Evolutionary conservation across 2,888 invertebrate species (phyloP).

Genomic region (Dexiosoma caninum): DNA sequence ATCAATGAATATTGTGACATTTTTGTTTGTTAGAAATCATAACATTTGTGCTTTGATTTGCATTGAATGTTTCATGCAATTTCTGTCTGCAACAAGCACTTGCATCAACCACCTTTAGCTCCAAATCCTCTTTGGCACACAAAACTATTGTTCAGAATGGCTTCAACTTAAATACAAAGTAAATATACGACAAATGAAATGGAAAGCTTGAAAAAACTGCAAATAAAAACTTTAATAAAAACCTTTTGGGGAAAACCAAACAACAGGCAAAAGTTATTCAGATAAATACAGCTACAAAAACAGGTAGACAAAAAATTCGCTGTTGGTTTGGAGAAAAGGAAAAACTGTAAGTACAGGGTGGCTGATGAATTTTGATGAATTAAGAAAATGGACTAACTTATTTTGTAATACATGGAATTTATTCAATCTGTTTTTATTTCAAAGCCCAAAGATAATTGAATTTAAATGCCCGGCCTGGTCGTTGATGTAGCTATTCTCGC

Average conservation of each 20-base stretch:
- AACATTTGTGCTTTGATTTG: background rate
- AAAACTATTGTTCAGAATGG: constrained; percentile 4
- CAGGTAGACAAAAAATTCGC: background rate
- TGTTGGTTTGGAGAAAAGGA: constrained; percentile 1
- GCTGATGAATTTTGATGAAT: too few relatives aligned
- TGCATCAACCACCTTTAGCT: background rate
- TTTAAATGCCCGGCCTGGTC: too few relatives aligned
- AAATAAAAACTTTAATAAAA: constrained; percentile 20
- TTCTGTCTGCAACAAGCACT: background rate
- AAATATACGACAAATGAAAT: constrained; percentile 30
- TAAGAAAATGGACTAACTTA: too few relatives aligned
- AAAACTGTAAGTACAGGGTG: too few relatives aligned
- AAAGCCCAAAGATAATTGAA: too few relatives aligned
- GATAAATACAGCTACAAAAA: constrained; percentile 18
- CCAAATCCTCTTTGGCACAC: background rate
- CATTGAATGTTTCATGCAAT: background rate
- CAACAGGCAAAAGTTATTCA: constrained; percentile 22
- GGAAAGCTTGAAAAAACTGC: constrained; percentile 20
- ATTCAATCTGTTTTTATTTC: too few relatives aligned
- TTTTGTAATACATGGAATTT: too few relatives aligned
- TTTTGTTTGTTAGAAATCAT: too few relatives aligned
- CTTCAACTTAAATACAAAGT: constrained; percentile 28
- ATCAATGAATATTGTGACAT: too few relatives aligned
- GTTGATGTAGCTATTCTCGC: too few relatives aligned
- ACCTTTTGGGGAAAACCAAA: constrained; percentile 36